Base-by-base conservation (phyloP, 2,113 vertebrate species). In the Saccopteryx leptura region DNA sequence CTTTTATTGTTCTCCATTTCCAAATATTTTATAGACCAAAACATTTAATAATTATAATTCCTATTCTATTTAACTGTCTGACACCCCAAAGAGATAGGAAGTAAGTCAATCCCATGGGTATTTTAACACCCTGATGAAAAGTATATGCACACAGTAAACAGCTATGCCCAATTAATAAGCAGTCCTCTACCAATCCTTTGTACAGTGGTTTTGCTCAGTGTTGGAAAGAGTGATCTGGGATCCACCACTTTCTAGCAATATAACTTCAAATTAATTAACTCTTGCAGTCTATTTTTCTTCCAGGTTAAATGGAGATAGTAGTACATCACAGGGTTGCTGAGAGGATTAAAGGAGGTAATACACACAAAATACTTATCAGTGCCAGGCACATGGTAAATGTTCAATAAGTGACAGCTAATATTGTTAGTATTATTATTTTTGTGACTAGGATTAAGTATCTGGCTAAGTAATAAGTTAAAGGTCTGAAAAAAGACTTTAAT, bases 401-500 rank as follows among this genome's bases (percentile, higher is more conserved):
- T 84, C 74, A 78, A 23, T 28, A 80, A 92, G 71, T 65, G 58
- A 72, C 4, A 87, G 54, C 8, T 31, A 60, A n/a, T 46, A 75
- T 14, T 68, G 26, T 52, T 83, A 48, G 9, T 74, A 26, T 31
- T 56, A 72, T 21, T 74, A 33, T 17, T 75, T 46, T 33, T 88
- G 14, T 65, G 85, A 71, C 24, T n/a, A 74, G 60, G 15, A 87
- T 28, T 76, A 68, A 95, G 31, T 54, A 81, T 84, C 52, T 66
- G 19, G 28, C 48, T 71, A 92, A 83, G 7, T 60, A 83, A 39
- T 76, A 87, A 94, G 48, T 19, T 91, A 65, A 92, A 81, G 61
- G 33, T 90, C 21, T 92, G 23, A 95, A 93, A 95, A 90, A 4
- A 91, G 39, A 26, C 81, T 93, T 87, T 91, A 93, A 88, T 60